Base-by-base conservation (phyloP, 2,888 invertebrate genomes). In the Crossocerus cetratus region DNA sequence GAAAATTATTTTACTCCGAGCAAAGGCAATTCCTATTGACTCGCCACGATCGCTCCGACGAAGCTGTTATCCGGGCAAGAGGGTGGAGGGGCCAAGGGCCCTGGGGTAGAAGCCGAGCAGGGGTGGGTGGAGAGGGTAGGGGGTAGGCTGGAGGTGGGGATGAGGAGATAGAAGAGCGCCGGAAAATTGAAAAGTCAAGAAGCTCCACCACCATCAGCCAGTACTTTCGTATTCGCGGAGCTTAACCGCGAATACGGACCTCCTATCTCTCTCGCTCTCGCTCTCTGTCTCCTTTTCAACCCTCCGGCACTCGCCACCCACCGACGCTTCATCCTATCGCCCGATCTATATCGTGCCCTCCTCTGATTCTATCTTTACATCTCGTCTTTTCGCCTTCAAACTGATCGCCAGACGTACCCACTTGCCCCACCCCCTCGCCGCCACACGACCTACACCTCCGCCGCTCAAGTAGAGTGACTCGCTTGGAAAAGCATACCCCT, bases 111-210 rank as follows among this genome's bases (percentile, higher is more conserved):
- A 53, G 53, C 45, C 20, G 11, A 23, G 63, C 22, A n/a, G 5
- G 53, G 32, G 45, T n/a, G 49, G 22, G 49, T 16, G 8, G 55
- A n/a, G 45, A 16, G 45, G 18, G 18, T 20, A 21, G 49, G 21
- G 32, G 13, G 14, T n/a, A 42, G 56, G 21, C n/a, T n/a, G 21
- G 53, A 49, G 44, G 43, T 57, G 55, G 68, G 53, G 60, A 54
- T 42, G 59, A 43, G 45, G 45, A 70, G 68, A 66, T 63, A 68
- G 69, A 75, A 67, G 69, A 65, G 68, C 23, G 69, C 74, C 78
- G 77, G 81, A 78, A 84, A 84, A 84, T 85, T 83, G 86, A 84
- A 86, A 84, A 86, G 84, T 86, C 83, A 84, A 84, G 79, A 86
- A 80, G 75, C 71, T 49, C 8, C 23, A 61, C 55, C 45, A 45